A percentile compares a stretch with the other conserved stretches of the same genome.
Evolutionary conservation across 2,888 invertebrate genomes (phyloP).

Genomic region (Tinea trinotella): DNA sequence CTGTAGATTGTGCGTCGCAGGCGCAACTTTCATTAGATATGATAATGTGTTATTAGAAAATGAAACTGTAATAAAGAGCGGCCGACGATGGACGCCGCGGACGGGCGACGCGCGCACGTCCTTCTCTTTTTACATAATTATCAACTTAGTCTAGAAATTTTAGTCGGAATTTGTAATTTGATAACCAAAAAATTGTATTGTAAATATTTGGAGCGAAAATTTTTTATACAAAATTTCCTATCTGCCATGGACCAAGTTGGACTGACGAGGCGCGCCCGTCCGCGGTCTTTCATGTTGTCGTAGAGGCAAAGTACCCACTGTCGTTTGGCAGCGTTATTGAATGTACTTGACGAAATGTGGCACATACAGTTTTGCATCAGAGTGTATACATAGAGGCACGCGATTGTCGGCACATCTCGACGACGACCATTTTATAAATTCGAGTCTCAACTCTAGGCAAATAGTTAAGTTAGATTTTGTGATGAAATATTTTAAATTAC

Average conservation of each 20-base stretch:
- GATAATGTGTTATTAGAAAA: slow-evolving; percentile 66
- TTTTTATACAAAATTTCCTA: slow-evolving; percentile 68
- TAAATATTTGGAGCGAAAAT: slow-evolving; percentile 66
- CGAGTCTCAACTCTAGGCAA: slow-evolving; percentile 10
- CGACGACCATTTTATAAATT: background rate
- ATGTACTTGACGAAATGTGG: slow-evolving; percentile 62
- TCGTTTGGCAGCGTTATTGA: slow-evolving; percentile 24
- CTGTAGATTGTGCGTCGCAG: slow-evolving; percentile 50
- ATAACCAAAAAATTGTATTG: slow-evolving; percentile 31
- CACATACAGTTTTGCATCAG: slow-evolving; percentile 61
- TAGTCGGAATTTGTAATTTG: slow-evolving; percentile 14
- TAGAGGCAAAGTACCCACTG: slow-evolving; percentile 39
- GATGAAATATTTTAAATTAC: background rate
- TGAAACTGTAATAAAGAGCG: slow-evolving; percentile 47
- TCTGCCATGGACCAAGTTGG: slow-evolving; percentile 44
- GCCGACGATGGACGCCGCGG: slow-evolving; percentile 5
- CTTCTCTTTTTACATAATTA: slow-evolving; percentile 17
- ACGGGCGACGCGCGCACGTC: slow-evolving; percentile 26
- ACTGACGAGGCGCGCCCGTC: slow-evolving; percentile 3
- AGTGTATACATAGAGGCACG: background rate
- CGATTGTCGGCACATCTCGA: background rate
- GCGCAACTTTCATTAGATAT: slow-evolving; percentile 58
- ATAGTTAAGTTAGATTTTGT: slow-evolving; percentile 4
- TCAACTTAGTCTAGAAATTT: slow-evolving; percentile 5
- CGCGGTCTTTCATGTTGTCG: background rate